Conservation (phyloP, 92 coral and sea anemone genomes). For the Siderastrea radians region DNA sequence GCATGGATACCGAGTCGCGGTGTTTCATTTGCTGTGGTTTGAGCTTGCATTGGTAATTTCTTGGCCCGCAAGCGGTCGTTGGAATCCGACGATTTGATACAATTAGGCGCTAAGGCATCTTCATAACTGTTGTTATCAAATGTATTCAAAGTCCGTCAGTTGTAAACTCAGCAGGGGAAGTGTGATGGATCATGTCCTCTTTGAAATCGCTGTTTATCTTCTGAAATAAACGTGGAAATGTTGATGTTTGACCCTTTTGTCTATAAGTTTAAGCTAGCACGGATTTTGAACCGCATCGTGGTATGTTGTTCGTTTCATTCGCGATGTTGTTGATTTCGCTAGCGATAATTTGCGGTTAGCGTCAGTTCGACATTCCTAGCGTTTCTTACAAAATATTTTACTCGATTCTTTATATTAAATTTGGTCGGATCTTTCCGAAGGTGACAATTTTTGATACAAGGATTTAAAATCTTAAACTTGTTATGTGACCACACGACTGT, state of each 20-base stretch:
- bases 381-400: not conserved
- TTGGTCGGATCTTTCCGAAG: not conserved
- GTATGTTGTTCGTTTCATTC: not conserved
- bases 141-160: not conserved
- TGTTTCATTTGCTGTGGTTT: slow-evolving; percentile 17
- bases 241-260: not conserved
- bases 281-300: not conserved
- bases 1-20: not conserved
- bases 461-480: not conserved
- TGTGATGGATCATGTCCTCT: not conserved
- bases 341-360: not conserved
- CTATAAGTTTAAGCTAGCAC: not conserved
- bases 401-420: not conserved
- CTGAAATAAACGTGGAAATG: not conserved
- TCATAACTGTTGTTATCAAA: not conserved
- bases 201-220: not conserved
- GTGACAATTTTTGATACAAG: not conserved
- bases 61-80: not conserved
- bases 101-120: not conserved
- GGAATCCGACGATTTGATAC: not conserved
- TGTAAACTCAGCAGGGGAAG: not conserved
- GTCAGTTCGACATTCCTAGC: not conserved
- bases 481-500: not conserved
- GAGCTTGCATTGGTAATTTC: not conserved
- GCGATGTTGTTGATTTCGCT: not conserved